Percentiles rank a stretch among this genome's conserved stretches.
These are phyloP conservation scores for Esox niger DNA, from an alignment of 2,113 vertebrate genomes.

Conservation along the genomic window DNA sequence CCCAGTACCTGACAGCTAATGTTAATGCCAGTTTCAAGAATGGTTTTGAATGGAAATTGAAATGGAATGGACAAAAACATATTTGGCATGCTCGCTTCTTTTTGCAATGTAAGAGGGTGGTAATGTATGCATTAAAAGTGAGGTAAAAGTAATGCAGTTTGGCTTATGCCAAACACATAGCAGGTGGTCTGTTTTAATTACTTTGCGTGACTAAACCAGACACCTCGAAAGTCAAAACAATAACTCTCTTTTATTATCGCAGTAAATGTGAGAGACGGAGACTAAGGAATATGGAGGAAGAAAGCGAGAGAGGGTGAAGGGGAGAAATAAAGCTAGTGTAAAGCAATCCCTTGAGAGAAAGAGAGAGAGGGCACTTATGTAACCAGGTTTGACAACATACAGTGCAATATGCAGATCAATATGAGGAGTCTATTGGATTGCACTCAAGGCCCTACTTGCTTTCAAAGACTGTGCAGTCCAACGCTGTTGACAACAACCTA, in stretches of 20 bases:
- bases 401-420: constrained; percentile 4
- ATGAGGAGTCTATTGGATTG: neutral
- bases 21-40: too few species aligned
- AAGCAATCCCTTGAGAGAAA: neutral
- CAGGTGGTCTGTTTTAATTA: neutral
- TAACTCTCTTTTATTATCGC: neutral
- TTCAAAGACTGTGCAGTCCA: constrained; percentile 1
- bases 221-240: neutral
- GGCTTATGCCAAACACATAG: neutral
- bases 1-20: too few species aligned
- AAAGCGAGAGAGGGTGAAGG: too few species aligned
- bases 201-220: neutral
- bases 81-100: too few species aligned
- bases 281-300: too few species aligned
- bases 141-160: neutral
- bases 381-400: too few species aligned
- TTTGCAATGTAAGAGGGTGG: too few species aligned
- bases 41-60: too few species aligned
- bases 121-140: too few species aligned
- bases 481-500: neutral
- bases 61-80: too few species aligned
- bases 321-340: too few species aligned
- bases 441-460: neutral
- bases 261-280: neutral
- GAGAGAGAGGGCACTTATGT: neutral